These are phyloP conservation scores for Cetonia aurata DNA, from an alignment of 2,888 invertebrate species.

Conservation along the genomic window DNA sequence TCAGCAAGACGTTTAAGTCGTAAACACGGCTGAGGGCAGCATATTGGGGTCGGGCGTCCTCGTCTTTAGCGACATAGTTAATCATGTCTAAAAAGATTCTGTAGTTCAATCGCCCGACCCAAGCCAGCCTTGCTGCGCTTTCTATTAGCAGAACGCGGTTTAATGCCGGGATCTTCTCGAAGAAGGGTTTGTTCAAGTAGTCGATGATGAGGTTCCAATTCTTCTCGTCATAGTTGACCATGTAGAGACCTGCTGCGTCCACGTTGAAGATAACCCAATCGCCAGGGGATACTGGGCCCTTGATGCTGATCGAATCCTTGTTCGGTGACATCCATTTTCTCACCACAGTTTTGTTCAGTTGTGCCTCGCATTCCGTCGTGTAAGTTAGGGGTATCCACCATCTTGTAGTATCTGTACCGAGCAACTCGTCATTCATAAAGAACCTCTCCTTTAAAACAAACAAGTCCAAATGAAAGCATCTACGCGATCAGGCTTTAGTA, in stretches of 20 bases:
- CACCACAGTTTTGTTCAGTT: constrained; percentile 70
- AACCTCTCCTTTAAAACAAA: constrained; percentile 48
- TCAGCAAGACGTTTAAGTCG: constrained; percentile 72
- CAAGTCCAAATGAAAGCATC: not conserved
- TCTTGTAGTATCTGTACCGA: constrained; percentile 36
- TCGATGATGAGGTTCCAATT: constrained; percentile 79
- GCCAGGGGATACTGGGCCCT: constrained; percentile 64
- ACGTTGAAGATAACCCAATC: constrained; percentile 82
- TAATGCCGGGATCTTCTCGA: constrained; percentile 72
- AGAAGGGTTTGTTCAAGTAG: constrained; percentile 71
- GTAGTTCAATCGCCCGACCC: constrained; percentile 75
- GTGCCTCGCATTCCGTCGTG: constrained; percentile 58
- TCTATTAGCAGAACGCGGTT: constrained; percentile 87
- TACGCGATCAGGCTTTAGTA: not conserved
- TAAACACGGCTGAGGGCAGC: constrained; percentile 73
- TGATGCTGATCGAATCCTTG: constrained; percentile 47
- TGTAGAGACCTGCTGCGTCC: constrained; percentile 78
- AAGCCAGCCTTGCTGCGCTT: constrained; percentile 81
- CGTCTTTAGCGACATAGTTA: constrained; percentile 68
- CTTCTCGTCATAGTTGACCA: constrained; percentile 81
- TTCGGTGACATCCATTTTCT: constrained; percentile 68
- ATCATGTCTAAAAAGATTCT: constrained; percentile 71
- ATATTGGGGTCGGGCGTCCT: constrained; percentile 75
- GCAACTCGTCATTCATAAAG: constrained; percentile 44
- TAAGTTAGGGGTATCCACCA: constrained; percentile 71